Percentiles rank a stretch among this genome's conserved stretches.
phyloP scores from a whole-genome alignment of 2,888 invertebrate species.

The Mongoloraphidia duomilia region DNA sequence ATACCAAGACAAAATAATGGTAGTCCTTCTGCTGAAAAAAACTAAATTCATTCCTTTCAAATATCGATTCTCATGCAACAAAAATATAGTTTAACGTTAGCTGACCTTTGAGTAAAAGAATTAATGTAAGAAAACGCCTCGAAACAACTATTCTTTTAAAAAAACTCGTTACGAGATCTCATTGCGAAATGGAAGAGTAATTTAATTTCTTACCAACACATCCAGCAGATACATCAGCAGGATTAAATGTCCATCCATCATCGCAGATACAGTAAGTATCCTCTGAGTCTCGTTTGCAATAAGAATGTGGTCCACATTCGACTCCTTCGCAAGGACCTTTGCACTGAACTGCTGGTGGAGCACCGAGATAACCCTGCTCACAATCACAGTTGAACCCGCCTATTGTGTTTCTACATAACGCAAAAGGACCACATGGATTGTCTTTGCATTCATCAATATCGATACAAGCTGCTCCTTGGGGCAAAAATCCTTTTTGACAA shows the following conservation, averaged over 20 bases:
- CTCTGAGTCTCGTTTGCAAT: conserved; percentile 73
- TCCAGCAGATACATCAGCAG: conserved; percentile 74
- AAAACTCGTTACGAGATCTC: neutral
- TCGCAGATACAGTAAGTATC: conserved; percentile 88
- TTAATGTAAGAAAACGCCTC: neutral
- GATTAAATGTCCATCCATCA: conserved; percentile 87
- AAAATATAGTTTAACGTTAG: too few relatives aligned
- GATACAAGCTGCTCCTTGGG: conserved; percentile 61
- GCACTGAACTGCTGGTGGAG: conserved; percentile 64
- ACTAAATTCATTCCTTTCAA: neutral
- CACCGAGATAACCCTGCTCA: conserved; percentile 64
- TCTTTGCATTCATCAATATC: conserved; percentile 68
- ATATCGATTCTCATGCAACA: too few relatives aligned
- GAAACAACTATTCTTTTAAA: neutral
- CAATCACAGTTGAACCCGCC: conserved; percentile 76
- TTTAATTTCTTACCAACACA: conserved; percentile 46
- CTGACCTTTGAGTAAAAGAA: too few relatives aligned
- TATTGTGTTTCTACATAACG: conserved; percentile 63
- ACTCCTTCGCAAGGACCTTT: conserved; percentile 88
- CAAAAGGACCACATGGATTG: conserved; percentile 57
- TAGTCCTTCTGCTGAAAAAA: too few relatives aligned
- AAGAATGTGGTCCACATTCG: conserved; percentile 76
- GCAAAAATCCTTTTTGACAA: conserved; percentile 75
- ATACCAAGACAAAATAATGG: too few relatives aligned
- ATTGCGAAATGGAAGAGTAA: neutral